phyloP scores from a whole-genome alignment of 2,888 invertebrate genomes.

The Lithophane semibrunnea region DNA sequence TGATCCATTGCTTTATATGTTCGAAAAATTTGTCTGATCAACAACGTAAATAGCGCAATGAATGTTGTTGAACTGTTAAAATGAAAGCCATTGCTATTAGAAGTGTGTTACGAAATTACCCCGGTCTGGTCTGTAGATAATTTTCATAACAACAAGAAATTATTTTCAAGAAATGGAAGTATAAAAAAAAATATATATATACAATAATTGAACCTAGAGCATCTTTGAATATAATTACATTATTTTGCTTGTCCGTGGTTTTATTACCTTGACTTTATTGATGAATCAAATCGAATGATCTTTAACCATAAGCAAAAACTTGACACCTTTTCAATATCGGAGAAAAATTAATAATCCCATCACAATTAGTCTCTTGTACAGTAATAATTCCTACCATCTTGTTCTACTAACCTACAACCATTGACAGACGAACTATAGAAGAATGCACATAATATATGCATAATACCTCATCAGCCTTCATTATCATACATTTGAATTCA shows the following conservation, averaged over 20 bases:
- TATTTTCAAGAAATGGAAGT: not conserved
- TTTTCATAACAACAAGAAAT: not conserved
- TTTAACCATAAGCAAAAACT: slow-evolving; percentile 19
- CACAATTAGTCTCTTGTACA: slow-evolving; percentile 27
- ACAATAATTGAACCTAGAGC: not conserved
- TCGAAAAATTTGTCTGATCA: no score
- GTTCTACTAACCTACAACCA: slow-evolving; percentile 41
- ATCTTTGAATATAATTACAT: not conserved
- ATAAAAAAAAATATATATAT: not conserved
- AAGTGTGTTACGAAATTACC: no score
- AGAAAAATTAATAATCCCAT: slow-evolving; percentile 36
- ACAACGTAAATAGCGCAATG: no score
- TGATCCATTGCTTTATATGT: no score
- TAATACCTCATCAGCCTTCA: slow-evolving; percentile 38
- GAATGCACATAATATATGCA: slow-evolving; percentile 32
- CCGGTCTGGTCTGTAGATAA: not conserved
- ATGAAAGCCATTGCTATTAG: no score
- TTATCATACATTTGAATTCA: slow-evolving; percentile 21
- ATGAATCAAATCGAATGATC: not conserved
- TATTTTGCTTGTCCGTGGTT: not conserved
- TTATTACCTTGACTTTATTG: not conserved
- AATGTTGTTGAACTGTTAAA: no score
- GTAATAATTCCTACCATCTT: slow-evolving; percentile 9
- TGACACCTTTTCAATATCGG: slow-evolving; percentile 21
- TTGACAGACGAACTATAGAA: slow-evolving; percentile 22